A percentile compares a stretch with the other conserved stretches of the same genome.
Conservation (phyloP, 2,113 vertebrate species). For the Gallinago media region DNA sequence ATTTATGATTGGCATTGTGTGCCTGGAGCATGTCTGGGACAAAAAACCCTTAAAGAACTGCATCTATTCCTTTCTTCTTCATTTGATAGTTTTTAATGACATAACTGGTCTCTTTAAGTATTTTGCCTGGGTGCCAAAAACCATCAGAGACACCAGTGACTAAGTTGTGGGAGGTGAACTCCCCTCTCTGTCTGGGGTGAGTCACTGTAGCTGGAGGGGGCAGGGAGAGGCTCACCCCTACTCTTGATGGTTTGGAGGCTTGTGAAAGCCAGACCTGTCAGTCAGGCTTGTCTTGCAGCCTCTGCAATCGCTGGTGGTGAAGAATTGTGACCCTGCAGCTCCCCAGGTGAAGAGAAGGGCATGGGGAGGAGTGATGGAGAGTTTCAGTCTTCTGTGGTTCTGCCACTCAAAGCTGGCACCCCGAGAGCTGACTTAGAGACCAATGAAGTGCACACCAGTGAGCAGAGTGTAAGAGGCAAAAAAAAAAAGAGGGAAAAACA, state of each 20-base stretch:
- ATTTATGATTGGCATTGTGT: background rate
- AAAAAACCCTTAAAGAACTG: background rate
- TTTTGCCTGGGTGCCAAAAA: background rate
- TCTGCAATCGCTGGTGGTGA: background rate
- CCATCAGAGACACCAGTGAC: background rate
- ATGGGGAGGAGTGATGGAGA: background rate
- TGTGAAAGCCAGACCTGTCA: background rate
- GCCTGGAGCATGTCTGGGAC: background rate
- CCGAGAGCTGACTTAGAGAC: background rate
- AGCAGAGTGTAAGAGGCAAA: background rate
- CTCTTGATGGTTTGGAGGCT: background rate
- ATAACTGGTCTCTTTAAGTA: background rate
- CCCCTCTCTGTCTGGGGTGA: background rate
- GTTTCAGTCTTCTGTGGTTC: background rate
- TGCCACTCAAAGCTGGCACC: background rate
- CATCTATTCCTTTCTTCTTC: background rate
- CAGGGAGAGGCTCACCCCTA: background rate
- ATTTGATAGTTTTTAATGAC: background rate
- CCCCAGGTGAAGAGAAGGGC: background rate
- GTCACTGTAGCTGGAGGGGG: background rate
- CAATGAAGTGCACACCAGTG: background rate
- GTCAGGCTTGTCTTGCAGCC: background rate
- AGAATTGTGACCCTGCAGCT: background rate
- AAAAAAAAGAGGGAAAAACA: fast-evolving
- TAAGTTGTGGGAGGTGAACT: background rate